Evolutionary conservation across 2,888 invertebrate genomes (phyloP), one percentile per base, ranked within the genome.

Genomic region (Bedellia somnulentella): DNA sequence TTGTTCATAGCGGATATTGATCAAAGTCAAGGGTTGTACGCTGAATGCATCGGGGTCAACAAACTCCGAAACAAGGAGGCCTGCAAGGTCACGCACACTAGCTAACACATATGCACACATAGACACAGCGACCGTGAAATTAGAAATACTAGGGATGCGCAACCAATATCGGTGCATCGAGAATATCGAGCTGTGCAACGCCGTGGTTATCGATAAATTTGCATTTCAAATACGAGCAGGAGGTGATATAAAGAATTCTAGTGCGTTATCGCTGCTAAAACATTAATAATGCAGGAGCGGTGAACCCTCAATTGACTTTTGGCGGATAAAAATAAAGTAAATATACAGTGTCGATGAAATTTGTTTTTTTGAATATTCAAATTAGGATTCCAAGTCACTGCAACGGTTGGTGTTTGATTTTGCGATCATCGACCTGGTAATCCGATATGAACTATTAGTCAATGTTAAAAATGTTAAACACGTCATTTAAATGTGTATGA

Each of bases 61-160:
- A 64, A 70, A 71, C 73, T 60, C 73, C 73, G 67, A 73, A 73
- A 68, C 70, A 57, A 60, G 56, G 51, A 44, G 18, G 52, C 46
- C 49, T 41, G 50, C 67, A 73, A 73, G 73, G 73, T 73, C 73
- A 73, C 73, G 45, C 71, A 67, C 70, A 70, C 70, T 30, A 32
- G 12, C 13, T 44, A 49, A 38, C 41, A 39, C 41, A 27, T 35
- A 26, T 38, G 38, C 50, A 50, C 52, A 55, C 60, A 60, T 55
- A 61, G 52, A 54, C 50, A 44, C 40, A 39, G 33, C 57, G 70
- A 49, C 67, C 66, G 59, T 68, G 67, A 68, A 68, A 64, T 73
- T 71, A 71, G 73, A 73, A 66, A 66, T 61, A 59, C 39, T 64
- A 68, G 70, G 52, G 67, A 43, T 47, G 66, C 33, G 29, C 17